Percentiles rank a stretch among this genome's conserved stretches.
These are phyloP conservation scores for Sesamia inferens DNA, from an alignment of 2,888 invertebrate genomes.

Conservation along the genomic window DNA sequence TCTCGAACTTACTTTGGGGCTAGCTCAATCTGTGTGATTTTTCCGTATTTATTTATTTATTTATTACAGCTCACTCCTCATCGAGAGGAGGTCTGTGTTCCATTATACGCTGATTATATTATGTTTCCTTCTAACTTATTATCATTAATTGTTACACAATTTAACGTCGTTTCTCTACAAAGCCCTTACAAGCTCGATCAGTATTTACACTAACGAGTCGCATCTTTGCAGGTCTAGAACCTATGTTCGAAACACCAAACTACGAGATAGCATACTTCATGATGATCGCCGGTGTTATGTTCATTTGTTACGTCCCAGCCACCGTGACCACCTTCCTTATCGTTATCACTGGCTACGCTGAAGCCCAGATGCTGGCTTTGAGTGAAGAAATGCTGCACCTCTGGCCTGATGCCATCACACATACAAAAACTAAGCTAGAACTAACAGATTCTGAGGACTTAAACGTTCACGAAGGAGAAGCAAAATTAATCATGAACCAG, in stretches of 20 bases:
- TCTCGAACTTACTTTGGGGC: too few species aligned
- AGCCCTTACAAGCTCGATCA: neutral
- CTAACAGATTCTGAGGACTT: conserved; percentile 1
- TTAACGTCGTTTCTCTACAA: neutral
- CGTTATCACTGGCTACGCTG: conserved; percentile 57
- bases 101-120: too few species aligned
- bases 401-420: conserved; percentile 59
- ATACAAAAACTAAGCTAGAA: conserved; percentile 23
- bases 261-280: conserved; percentile 57
- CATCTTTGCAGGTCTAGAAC: conserved; percentile 53
- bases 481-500: conserved; percentile 52
- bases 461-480: conserved; percentile 11
- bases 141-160: neutral
- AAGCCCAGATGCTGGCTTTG: conserved; percentile 59
- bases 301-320: conserved; percentile 59
- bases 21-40: too few species aligned
- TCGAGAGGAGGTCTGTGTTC: too few species aligned
- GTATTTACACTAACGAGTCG: neutral
- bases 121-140: neutral
- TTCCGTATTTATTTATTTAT: too few species aligned
- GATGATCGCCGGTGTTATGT: conserved; percentile 41
- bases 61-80: too few species aligned
- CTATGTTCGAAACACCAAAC: conserved; percentile 59
- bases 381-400: conserved; percentile 55
- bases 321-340: conserved; percentile 60